A percentile compares a stretch with the other conserved stretches of the same genome.
Evolutionary conservation across 2,113 vertebrate species (phyloP).

Genomic region (Lepidothrix coronata): DNA sequence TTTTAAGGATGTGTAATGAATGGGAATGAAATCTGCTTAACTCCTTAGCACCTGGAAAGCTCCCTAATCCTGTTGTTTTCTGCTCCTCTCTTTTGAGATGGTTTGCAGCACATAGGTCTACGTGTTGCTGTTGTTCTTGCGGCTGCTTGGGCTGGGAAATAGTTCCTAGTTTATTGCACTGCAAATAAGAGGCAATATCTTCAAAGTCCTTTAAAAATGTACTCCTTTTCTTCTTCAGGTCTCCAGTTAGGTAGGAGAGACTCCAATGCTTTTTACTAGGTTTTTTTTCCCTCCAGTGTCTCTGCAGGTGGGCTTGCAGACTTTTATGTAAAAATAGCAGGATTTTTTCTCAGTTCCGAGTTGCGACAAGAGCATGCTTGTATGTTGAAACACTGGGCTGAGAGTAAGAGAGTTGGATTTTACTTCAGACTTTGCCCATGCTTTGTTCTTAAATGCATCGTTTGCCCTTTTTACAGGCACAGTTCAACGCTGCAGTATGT

Average conservation of each 20-base stretch:
- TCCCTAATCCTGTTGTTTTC: background rate
- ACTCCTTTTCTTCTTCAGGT: background rate
- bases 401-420: background rate
- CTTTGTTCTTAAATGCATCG: background rate
- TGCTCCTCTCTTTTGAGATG: background rate
- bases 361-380: background rate
- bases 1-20: background rate
- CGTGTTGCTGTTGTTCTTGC: background rate
- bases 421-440: background rate
- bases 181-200: background rate
- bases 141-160: background rate
- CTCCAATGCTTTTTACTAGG: background rate
- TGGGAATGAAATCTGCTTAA: background rate
- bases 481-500: background rate
- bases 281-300: background rate
- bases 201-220: background rate
- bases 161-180: background rate
- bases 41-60: background rate
- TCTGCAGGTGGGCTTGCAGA: background rate
- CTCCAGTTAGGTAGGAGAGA: background rate
- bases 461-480: background rate
- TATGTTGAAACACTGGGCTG: background rate
- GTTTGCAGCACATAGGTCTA: background rate
- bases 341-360: background rate
- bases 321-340: conserved; percentile 25